Evolutionary conservation across 2,797 vertebrate genomes (phyloP).

Genomic region (Lophotriccus pileatus): DNA sequence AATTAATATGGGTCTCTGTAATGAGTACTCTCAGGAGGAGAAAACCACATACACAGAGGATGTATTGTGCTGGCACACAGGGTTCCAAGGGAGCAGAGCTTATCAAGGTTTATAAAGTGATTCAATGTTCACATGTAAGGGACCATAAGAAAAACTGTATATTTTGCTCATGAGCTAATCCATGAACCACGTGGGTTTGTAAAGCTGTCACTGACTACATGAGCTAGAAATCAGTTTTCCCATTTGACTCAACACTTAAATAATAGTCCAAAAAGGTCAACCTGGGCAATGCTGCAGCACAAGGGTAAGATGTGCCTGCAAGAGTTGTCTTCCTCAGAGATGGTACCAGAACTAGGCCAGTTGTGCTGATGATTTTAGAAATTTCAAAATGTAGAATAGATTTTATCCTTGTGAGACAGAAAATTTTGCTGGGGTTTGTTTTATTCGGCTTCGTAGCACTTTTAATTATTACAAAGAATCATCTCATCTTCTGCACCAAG

Average conservation of each 20-base stretch:
- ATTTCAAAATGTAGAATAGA: background rate
- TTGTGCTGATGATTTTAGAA: background rate
- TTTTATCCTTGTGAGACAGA: background rate
- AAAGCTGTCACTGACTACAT: background rate
- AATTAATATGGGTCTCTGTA: background rate
- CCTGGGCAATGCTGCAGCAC: background rate
- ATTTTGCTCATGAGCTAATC: background rate
- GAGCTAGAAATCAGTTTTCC: background rate
- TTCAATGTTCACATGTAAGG: background rate
- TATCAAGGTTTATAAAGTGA: background rate
- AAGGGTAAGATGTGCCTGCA: fast-evolving
- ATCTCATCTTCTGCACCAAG: background rate
- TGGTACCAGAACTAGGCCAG: background rate
- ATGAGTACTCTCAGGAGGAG: background rate
- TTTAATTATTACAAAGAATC: background rate
- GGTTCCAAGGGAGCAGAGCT: background rate
- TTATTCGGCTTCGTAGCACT: background rate
- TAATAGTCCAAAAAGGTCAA: background rate
- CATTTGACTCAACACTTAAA: fast-evolving
- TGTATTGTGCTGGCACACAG: fast-evolving
- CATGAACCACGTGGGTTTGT: background rate
- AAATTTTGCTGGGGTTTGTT: background rate
- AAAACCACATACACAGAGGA: background rate
- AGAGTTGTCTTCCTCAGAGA: background rate
- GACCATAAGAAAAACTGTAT: background rate